phyloP scores from a whole-genome alignment of 2,888 invertebrate species.

The Petrolisthes cinctipes region DNA sequence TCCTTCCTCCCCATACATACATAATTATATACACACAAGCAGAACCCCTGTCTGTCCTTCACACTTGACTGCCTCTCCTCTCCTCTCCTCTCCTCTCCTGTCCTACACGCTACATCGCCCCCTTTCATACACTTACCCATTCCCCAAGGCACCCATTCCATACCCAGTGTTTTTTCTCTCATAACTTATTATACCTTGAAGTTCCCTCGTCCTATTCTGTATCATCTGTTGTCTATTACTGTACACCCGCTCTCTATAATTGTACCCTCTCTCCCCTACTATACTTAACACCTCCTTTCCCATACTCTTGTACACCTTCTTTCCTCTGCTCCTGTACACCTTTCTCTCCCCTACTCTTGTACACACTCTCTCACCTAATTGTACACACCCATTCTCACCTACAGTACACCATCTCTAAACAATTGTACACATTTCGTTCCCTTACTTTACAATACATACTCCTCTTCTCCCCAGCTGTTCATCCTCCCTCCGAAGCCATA shows the following conservation, averaged over 20 bases:
- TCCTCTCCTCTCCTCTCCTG: neutral
- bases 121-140: neutral
- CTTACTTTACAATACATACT: neutral
- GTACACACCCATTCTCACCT: neutral
- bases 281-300: neutral
- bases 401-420: neutral
- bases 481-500: neutral
- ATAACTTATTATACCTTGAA: too few relatives aligned
- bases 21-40: too few relatives aligned
- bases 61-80: neutral
- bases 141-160: neutral
- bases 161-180: neutral
- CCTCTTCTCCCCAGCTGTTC: neutral
- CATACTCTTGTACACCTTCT: neutral
- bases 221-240: neutral
- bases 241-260: neutral
- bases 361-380: neutral
- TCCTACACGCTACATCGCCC: neutral
- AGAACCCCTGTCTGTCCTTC: too few relatives aligned
- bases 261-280: neutral
- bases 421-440: neutral
- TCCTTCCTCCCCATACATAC: too few relatives aligned
- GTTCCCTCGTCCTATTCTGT: neutral
- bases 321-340: neutral
- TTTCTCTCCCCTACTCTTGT: neutral